phyloP scores from a whole-genome alignment of 2,797 vertebrate species.

The Rhinophrynus dorsalis region DNA sequence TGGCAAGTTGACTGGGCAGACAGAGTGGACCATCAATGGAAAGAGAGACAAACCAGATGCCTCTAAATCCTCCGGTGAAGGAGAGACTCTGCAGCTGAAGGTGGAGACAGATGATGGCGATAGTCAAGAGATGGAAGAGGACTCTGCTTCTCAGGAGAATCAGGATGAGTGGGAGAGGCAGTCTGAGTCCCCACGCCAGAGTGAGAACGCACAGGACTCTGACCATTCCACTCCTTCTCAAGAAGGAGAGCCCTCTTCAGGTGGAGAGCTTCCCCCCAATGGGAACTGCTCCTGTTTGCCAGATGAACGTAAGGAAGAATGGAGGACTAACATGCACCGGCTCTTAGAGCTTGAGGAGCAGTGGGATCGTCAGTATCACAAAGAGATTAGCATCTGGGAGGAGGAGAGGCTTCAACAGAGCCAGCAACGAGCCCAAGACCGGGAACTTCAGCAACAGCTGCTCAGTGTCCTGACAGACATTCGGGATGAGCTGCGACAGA shows the following conservation, averaged over 20 bases:
- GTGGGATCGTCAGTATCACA: slow-evolving; percentile 63
- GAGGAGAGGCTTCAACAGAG: slow-evolving; percentile 60
- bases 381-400: slow-evolving; percentile 63
- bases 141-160: slow-evolving; percentile 42
- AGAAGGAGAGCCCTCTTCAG: slow-evolving; percentile 12
- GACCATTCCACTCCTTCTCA: slow-evolving; percentile 57
- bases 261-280: not conserved
- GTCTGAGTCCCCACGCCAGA: slow-evolving; percentile 41
- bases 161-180: slow-evolving; percentile 51
- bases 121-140: slow-evolving; percentile 33
- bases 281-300: slow-evolving; percentile 48
- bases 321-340: slow-evolving; percentile 58
- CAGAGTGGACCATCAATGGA: slow-evolving; percentile 52
- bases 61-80: not conserved
- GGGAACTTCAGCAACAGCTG: slow-evolving; percentile 61
- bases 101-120: slow-evolving; percentile 53
- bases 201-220: slow-evolving; percentile 55
- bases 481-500: slow-evolving; percentile 57
- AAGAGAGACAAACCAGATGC: slow-evolving; percentile 47
- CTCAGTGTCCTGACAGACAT: slow-evolving; percentile 64
- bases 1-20: slow-evolving; percentile 46
- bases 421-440: slow-evolving; percentile 56
- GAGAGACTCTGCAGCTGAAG: slow-evolving; percentile 32
- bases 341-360: slow-evolving; percentile 65
- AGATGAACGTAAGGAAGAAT: slow-evolving; percentile 49